These are phyloP conservation scores for Apoderus coryli DNA, from an alignment of 2,888 invertebrate species.

Conservation along the genomic window DNA sequence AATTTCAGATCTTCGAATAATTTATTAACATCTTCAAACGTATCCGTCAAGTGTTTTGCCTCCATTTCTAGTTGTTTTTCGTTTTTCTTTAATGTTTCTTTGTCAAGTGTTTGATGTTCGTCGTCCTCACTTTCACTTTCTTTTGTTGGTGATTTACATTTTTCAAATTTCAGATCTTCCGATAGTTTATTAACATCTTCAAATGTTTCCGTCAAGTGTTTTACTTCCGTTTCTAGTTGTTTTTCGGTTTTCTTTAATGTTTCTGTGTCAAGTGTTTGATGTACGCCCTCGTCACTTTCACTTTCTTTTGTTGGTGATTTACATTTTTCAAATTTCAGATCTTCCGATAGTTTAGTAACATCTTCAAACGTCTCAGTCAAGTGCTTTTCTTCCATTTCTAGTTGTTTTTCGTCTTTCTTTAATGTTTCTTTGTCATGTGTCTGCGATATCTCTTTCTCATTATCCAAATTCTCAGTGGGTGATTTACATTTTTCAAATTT, in stretches of 20 bases:
- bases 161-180: conserved; percentile 6
- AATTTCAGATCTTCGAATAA: conserved; percentile 5
- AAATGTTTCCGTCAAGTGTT: conserved; percentile 2
- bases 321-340: conserved; percentile 12
- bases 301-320: too few relatives aligned
- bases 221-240: conserved; percentile 4
- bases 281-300: too few relatives aligned
- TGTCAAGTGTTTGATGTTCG: conserved; percentile 1
- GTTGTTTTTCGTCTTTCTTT: conserved; percentile 17
- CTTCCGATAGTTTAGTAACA: neutral
- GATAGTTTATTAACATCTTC: conserved; percentile 5
- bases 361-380: conserved; percentile 10
- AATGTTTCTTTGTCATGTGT: conserved; percentile 3
- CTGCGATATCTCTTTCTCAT: neutral
- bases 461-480: neutral
- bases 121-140: conserved; percentile 5
- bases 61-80: conserved; percentile 1
- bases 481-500: conserved; percentile 6
- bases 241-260: neutral
- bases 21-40: conserved; percentile 2
- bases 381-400: conserved; percentile 15
- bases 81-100: conserved; percentile 1
- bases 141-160: neutral
- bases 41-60: conserved; percentile 5
- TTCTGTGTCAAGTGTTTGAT: conserved; percentile 6